These are phyloP conservation scores for Choreutis nemorana DNA, from an alignment of 2,888 invertebrate species.

Conservation along the genomic window DNA sequence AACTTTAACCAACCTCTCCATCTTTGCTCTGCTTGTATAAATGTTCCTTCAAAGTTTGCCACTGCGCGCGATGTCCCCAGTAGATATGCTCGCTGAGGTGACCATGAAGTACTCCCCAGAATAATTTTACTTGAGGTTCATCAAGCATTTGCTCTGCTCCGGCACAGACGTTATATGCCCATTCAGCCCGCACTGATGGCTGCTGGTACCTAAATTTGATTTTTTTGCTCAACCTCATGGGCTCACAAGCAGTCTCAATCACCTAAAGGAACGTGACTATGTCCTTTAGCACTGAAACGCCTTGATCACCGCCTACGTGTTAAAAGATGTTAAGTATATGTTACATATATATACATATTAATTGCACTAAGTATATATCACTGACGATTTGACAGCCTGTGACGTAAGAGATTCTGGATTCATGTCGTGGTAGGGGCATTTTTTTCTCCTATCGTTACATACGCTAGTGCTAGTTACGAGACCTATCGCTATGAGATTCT, in stretches of 20 bases:
- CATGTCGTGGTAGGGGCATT: not conserved
- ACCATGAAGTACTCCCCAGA: constrained; percentile 51
- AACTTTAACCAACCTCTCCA: constrained; percentile 23
- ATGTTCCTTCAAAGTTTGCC: constrained; percentile 30
- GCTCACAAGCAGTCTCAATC: too few relatives aligned
- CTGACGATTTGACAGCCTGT: too few relatives aligned
- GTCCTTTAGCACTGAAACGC: too few relatives aligned
- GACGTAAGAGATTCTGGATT: not conserved
- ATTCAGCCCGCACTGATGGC: constrained; percentile 51
- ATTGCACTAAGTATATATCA: too few relatives aligned
- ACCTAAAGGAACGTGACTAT: too few relatives aligned
- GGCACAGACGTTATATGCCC: constrained; percentile 60
- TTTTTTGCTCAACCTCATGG: too few relatives aligned
- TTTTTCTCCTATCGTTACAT: too few relatives aligned
- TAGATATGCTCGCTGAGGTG: constrained; percentile 47
- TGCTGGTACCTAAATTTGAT: constrained; percentile 51
- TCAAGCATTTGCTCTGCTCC: constrained; percentile 55
- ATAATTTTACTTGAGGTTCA: constrained; percentile 50
- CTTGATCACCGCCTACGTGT: too few relatives aligned
- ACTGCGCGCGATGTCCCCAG: constrained; percentile 41
- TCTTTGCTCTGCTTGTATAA: constrained; percentile 28
- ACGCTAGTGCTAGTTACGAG: too few relatives aligned
- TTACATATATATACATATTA: too few relatives aligned
- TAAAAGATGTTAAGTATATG: too few relatives aligned
- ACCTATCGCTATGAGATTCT: too few relatives aligned